Base-by-base conservation (phyloP, 1,140 invertebrate genomes). In the Agraylea sexmaculata region DNA sequence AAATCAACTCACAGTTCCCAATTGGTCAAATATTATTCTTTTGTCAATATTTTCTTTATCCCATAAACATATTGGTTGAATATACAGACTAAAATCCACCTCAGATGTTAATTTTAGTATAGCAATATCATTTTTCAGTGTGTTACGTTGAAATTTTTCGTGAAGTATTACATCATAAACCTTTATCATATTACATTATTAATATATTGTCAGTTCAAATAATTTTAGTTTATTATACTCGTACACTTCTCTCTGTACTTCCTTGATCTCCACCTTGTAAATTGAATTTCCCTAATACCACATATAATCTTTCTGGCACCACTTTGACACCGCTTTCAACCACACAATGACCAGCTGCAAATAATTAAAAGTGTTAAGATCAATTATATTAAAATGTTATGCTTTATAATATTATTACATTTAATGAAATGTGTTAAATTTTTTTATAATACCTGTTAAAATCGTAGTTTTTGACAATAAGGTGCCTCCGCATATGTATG, bases 21-120 rank as follows among this genome's bases (percentile, higher is more conserved):
- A 49, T 44, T 54, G 45, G 32, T 56, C 58, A 42, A 54, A 57
- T n/a, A 66, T 45, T 4, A 42, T 40, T 8, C 34, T 38, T 46
- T 63, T 66, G 21, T 63, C 52, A 42, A 57, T 58, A 43, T 64
- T 61, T 25, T 60, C 50, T 42, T 58, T 63, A 11, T 57, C 56
- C 62, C 62, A 66, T 20, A 67, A 28, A 46, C 64, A 67, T 34
- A 67, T 59, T 6, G 64, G 62, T 45, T 64, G 64, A 1, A 67
- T 56, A 30, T 57, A 64, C 37, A 59, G 54, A 2, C 57, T 59
- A 36, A 56, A 66, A 32, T 23, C 46, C 3, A 65, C 49, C 27
- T 44, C 47, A 25, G 58, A 54, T 5, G 57, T 56, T 2, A 67
- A 55, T 46, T 58, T 60, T 11, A 67, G 43, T 5, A 67, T 56